These are phyloP conservation scores for Matsumyia berberina DNA, from an alignment of 2,888 invertebrate species.

Conservation along the genomic window DNA sequence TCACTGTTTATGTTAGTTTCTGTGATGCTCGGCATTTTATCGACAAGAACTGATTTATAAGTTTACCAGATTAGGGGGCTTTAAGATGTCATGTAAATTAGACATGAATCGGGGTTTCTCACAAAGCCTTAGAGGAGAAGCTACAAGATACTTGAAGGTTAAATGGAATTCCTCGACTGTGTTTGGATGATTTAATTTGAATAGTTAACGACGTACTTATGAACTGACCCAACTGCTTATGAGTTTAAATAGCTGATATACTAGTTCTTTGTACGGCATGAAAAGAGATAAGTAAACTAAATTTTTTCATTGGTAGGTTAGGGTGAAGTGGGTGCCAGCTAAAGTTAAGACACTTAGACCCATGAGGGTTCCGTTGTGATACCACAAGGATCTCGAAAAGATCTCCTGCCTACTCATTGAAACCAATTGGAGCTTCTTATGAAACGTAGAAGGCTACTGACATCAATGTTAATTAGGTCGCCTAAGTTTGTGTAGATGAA, in stretches of 20 bases:
- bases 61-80: conserved; percentile 33
- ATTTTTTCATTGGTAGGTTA: too few species aligned
- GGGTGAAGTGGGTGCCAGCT: too few species aligned
- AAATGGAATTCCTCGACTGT: conserved; percentile 48
- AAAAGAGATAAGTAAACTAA: too few species aligned
- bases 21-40: conserved; percentile 13
- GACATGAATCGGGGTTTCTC: conserved; percentile 34
- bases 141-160: conserved; percentile 37
- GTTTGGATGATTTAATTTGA: conserved; percentile 68
- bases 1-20: conserved; percentile 44
- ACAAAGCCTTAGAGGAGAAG: not conserved
- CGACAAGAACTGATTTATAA: conserved; percentile 60
- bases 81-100: conserved; percentile 35
- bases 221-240: conserved; percentile 36
- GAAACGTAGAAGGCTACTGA: too few species aligned
- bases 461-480: too few species aligned
- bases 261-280: conserved; percentile 10
- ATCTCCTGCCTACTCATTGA: too few species aligned
- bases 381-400: too few species aligned
- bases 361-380: too few species aligned
- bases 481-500: too few species aligned
- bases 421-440: too few species aligned
- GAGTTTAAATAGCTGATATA: conserved; percentile 26
- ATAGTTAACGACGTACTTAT: conserved; percentile 58
- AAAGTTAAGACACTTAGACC: too few species aligned